A percentile compares a stretch with the other conserved stretches of the same genome.
Evolutionary conservation across 2,888 invertebrate genomes (phyloP).

Genomic region (Dinocampus coccinellae): DNA sequence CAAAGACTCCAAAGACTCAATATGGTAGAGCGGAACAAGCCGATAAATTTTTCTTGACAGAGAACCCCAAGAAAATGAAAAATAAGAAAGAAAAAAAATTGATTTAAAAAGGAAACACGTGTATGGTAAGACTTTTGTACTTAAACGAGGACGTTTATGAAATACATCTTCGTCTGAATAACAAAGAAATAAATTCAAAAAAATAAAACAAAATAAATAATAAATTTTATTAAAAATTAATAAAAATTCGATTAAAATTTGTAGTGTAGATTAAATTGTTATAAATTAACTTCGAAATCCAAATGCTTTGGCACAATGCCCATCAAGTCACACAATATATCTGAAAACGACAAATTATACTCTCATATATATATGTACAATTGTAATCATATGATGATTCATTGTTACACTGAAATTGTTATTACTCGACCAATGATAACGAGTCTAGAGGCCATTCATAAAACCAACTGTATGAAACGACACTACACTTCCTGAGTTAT

Average conservation of each 20-base stretch:
- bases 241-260: background rate
- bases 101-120: too few relatives aligned
- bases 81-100: constrained; percentile 8
- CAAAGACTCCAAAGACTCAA: constrained; percentile 23
- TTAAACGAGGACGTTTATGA: too few relatives aligned
- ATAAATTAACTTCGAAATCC: background rate
- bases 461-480: background rate
- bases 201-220: too few relatives aligned
- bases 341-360: background rate
- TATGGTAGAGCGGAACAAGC: constrained; percentile 24
- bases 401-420: constrained; percentile 52
- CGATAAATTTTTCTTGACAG: constrained; percentile 22
- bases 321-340: background rate
- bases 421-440: constrained; percentile 44
- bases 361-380: background rate
- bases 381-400: constrained; percentile 50
- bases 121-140: background rate
- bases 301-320: constrained; percentile 40
- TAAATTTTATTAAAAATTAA: too few relatives aligned
- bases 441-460: constrained; percentile 5
- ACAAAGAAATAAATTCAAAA: too few relatives aligned
- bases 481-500: background rate
- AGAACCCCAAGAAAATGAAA: background rate
- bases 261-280: background rate
- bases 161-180: too few relatives aligned